Conservation (phyloP, 2,113 vertebrate species). For the Poecilia latipinna region DNA sequence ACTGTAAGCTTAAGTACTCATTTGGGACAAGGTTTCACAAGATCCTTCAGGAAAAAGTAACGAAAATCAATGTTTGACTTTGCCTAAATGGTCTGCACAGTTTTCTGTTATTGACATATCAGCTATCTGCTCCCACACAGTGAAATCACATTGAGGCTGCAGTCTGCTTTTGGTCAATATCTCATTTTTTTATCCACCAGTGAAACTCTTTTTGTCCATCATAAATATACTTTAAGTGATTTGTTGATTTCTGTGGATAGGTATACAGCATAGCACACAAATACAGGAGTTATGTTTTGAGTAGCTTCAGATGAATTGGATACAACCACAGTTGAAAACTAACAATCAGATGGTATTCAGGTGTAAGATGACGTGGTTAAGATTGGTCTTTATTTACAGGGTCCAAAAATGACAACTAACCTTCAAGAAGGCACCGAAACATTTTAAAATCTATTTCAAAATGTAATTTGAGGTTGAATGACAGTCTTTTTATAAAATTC, state of each 20-base stretch:
- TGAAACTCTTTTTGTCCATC: constrained; percentile 27
- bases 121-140: constrained; percentile 46
- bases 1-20: constrained; percentile 8
- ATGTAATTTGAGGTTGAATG: too few species aligned
- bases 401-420: not conserved
- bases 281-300: not conserved
- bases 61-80: not conserved
- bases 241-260: constrained; percentile 47
- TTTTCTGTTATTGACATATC: constrained; percentile 46
- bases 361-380: not conserved
- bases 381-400: not conserved
- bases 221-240: constrained; percentile 53
- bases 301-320: not conserved
- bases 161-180: constrained; percentile 55
- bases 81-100: constrained; percentile 21
- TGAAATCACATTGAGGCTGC: constrained; percentile 63
- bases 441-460: not conserved
- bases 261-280: not conserved
- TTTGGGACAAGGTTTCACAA: not conserved
- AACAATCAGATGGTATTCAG: not conserved
- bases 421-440: not conserved
- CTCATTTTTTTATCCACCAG: constrained; percentile 45
- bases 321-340: not conserved
- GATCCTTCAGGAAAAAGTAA: not conserved
- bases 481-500: too few species aligned